Evolutionary conservation across 2,888 invertebrate genomes (phyloP), one percentile per base, ranked within the genome.

Genomic region (Caenorhabditis auriculariae): DNA sequence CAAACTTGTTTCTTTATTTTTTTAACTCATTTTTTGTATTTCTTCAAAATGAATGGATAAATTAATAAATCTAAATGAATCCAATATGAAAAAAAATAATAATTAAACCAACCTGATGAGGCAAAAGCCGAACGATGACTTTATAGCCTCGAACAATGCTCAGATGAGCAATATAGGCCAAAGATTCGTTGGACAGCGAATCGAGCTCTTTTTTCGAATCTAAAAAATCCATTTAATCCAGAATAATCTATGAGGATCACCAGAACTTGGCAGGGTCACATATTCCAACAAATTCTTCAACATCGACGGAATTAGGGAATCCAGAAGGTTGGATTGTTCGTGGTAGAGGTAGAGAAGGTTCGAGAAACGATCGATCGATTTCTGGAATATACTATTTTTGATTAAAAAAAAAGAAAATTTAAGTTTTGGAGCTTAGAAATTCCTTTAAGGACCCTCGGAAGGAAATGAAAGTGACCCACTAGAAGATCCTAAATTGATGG

Each of bases 301-400:
- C 4, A 77, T 35, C 15, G 56, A 54, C 1, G 72, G 61, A 24
- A 80, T 63, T 38, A 72, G 53, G 21, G 65, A 51, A 47, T 80
- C 78, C 54, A 81, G 57, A 3, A 81, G 61, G 23, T 63, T 59
- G 15, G 77, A 74, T 42, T 78, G 75, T 32, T 73, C 71, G 46
- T 69, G 70, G 49, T 74, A 75, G 4, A 71, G 28, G 32, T 72
- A 62, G 4, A 74, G 44, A 17, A 74, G 51, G 6, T 71, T 59
- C 26, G 54, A 60, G 50, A 59, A 74, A n/a, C 65, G 49, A 23
- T 66, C 67, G 4, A 56, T 26, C 21, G 41, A 48, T n/a, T 53
- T 48, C 64, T 66, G 39, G n/a, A n/a, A n/a, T n/a, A n/a, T n/a
- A n/a, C n/a, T n/a, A n/a, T n/a, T n/a, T n/a, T n/a, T n/a, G n/a